These are phyloP conservation scores for Empis stercorea DNA, from an alignment of 2,888 invertebrate species.

Conservation along the genomic window DNA sequence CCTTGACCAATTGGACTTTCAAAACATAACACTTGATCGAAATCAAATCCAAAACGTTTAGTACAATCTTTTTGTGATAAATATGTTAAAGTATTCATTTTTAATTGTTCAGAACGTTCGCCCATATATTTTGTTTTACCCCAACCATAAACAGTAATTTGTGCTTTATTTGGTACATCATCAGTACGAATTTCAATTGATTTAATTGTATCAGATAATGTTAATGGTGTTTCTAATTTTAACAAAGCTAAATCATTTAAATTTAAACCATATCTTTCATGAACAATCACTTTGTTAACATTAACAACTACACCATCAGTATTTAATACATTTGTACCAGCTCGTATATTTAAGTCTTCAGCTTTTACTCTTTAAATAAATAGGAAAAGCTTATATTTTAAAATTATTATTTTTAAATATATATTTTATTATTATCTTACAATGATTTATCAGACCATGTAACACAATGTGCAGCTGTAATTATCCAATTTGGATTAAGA, in stretches of 20 bases:
- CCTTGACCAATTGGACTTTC: slow-evolving; percentile 18
- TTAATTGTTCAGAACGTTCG: not conserved
- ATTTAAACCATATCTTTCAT: slow-evolving; percentile 17
- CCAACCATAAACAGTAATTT: slow-evolving; percentile 8
- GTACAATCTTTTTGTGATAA: slow-evolving; percentile 19
- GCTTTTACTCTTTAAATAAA: slow-evolving; percentile 19
- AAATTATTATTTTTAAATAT: slow-evolving; percentile 4
- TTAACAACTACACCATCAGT: slow-evolving; percentile 23
- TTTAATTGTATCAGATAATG: slow-evolving; percentile 15
- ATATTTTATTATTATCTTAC: slow-evolving; percentile 7
- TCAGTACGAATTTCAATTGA: slow-evolving; percentile 5
- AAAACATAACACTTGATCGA: slow-evolving; percentile 24
- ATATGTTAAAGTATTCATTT: slow-evolving; percentile 13
- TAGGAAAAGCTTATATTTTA: not conserved
- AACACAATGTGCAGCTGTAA: slow-evolving; percentile 31
- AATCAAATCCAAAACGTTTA: slow-evolving; percentile 12
- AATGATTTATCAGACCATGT: slow-evolving; percentile 8
- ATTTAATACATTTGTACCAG: slow-evolving; percentile 24
- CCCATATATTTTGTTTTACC: slow-evolving; percentile 4
- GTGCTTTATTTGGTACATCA: slow-evolving; percentile 1
- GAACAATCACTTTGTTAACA: slow-evolving; percentile 21
- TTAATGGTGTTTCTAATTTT: slow-evolving; percentile 15
- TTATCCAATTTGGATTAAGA: slow-evolving; percentile 14
- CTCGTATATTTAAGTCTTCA: slow-evolving; percentile 21
- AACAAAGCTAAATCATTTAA: slow-evolving; percentile 26